A percentile compares a stretch with the other conserved stretches of the same genome.
Conservation (phyloP, 2,113 vertebrate genomes). For the Phylloscopus whistleri region DNA sequence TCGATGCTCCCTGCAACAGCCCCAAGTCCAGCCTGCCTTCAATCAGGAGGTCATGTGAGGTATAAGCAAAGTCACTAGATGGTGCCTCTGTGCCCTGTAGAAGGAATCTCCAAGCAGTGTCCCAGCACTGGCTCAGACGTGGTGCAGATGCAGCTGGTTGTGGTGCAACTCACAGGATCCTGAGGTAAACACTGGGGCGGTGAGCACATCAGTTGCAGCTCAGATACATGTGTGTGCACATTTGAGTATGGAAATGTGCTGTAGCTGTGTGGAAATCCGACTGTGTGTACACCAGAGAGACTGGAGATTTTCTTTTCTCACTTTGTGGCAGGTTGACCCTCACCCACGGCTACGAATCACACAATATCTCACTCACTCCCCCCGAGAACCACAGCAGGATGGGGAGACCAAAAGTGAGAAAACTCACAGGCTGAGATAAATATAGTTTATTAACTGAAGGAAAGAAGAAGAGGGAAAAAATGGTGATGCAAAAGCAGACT, state of each 20-base stretch:
- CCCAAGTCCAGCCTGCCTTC: not conserved
- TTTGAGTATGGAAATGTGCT: not conserved
- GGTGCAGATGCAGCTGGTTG: not conserved
- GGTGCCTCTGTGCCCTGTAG: not conserved
- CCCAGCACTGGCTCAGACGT: not conserved
- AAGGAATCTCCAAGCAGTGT: not conserved
- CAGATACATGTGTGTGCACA: not conserved
- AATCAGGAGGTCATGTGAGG: not conserved
- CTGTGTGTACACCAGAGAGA: not conserved
- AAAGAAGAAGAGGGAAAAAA: not conserved
- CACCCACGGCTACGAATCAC: not conserved
- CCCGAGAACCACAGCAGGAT: not conserved
- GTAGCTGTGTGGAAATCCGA: not conserved
- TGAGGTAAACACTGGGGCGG: not conserved
- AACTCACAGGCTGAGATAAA: not conserved
- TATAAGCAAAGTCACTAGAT: not conserved
- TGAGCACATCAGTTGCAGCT: not conserved
- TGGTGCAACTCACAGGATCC: not conserved
- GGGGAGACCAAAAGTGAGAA: not conserved
- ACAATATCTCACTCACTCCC: not conserved
- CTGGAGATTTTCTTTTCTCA: not conserved
- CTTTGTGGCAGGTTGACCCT: not conserved
- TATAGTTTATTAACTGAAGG: not conserved
- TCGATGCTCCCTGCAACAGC: not conserved
- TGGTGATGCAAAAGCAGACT: not conserved